Base-by-base conservation (phyloP, 2,888 invertebrate species). In the Apotomis turbidana region DNA sequence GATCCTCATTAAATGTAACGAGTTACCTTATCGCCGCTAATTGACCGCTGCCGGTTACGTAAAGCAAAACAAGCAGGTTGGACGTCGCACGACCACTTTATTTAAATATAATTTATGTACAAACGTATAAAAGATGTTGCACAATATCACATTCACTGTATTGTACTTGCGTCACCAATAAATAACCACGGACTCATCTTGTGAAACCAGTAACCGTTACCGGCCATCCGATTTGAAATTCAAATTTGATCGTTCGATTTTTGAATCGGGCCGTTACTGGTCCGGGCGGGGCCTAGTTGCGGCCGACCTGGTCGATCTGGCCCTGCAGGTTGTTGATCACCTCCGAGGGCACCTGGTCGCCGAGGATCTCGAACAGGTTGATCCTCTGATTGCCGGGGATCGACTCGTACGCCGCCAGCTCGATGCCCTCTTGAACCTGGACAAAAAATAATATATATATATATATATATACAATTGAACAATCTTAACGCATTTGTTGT, bases 281-380 rank as follows among this genome's bases (percentile, higher is more conserved):
- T 58, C n/a, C 59, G 51, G 5, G 55, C 44, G 8, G 38, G 8
- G 44, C 44, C 78, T 86, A 89, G 83, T 95, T 95, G 79, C 94
- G 95, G 79, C 97, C 97, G 81, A 97, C 96, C 90, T 96, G 96
- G 88, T 97, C 97, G 81, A 97, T 96, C 90, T 97, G 97, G 69
- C 95, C 92, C 87, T 97, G 97, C 75, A 97, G 94, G 90, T 97
- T 97, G 94, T 96, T 97, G 86, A 97, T 97, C 54, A 97, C 97
- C 91, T 97, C 97, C 60, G 96, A 95, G 8, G 97, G 97, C 75
- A 97, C 96, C 87, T 97, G 97, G 85, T 97, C 97, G 8, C 97
- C 97, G 71, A 97, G 94, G 81, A 97, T 97, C 87, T 97, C 96
- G 86, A 95, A 96, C n/a, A 97, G 94, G 89, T 97, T 96, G 88